Evolutionary conservation across 64 coral and sea anemone genomes (phyloP), one percentile per base, ranked within the genome.

Genomic region (Acropora yongei): DNA sequence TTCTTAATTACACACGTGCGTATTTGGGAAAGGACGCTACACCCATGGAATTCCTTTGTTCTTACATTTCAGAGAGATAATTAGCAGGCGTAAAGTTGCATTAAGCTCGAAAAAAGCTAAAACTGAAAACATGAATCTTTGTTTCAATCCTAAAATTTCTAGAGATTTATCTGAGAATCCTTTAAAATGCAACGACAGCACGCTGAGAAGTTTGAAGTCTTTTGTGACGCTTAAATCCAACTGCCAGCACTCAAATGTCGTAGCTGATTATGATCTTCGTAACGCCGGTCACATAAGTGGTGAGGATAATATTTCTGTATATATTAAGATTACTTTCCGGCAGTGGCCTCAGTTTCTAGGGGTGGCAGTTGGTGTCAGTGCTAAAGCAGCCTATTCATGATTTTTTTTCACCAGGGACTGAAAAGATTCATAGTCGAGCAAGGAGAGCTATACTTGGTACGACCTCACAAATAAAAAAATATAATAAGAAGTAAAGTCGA

Each of bases 131-230:
- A 3, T 71, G 17, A 71, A 61, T 41, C 44, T 18, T 8, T 80
- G 47, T 40, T 30, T 41, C 47, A 5, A 39, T 13, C 2, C 12
- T 58, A 4, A 16, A 1, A 4, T 69, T 85, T 71, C 9, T 12
- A 85, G 82, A 69, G 65, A 85, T 20, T 39, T 85, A 44, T 85
- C 65, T 30, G 82, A 49, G 2, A 85, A 85, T 85, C 82, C 82
- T 20, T 47, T 85, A 45, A 48, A 11, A 49, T 85, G 82, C n/a
- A 65, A 85, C 5, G 44, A 85, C 16, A 11, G 1, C 17, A 85
- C 17, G 3, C 63, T 85, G 1, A 85, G 43, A 44, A 68, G 16
- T 47, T 14, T 71, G 17, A 46, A 17, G 9, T 16, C 60, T 69
- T 69, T 45, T 6, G 44, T 85, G 6, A 48, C 44, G 18, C 0